These are phyloP conservation scores for Plagodis dolabraria DNA, from an alignment of 2,888 invertebrate genomes.

Conservation along the genomic window DNA sequence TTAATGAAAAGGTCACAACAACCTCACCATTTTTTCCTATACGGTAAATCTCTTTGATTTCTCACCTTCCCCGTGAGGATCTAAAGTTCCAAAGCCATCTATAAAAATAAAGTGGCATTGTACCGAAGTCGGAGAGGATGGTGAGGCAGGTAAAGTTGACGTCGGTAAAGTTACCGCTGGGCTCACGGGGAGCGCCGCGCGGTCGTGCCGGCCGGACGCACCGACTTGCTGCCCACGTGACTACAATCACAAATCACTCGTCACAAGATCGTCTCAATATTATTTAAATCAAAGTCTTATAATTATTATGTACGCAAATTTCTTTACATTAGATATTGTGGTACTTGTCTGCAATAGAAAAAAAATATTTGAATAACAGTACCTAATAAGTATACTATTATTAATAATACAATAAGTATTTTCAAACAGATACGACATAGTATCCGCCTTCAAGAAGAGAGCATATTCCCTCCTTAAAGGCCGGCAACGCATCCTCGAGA, in stretches of 20 bases:
- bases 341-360: too few species aligned
- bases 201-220: conserved; percentile 24
- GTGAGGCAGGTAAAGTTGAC: conserved; percentile 19
- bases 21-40: conserved; percentile 45
- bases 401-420: too few species aligned
- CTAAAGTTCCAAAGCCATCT: conserved; percentile 44
- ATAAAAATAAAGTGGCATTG: conserved; percentile 47
- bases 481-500: too few species aligned
- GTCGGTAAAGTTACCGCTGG: conserved; percentile 19
- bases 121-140: conserved; percentile 17
- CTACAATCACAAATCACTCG: conserved; percentile 29
- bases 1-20: neutral
- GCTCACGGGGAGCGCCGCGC: conserved; percentile 25
- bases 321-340: too few species aligned
- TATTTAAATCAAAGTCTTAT: too few species aligned
- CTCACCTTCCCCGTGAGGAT: conserved; percentile 46
- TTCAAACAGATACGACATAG: too few species aligned
- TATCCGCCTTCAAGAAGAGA: too few species aligned
- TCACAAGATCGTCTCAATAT: conserved; percentile 11
- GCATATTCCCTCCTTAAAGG: too few species aligned
- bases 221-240: conserved; percentile 34
- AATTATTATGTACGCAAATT: too few species aligned
- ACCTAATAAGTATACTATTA: too few species aligned
- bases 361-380: too few species aligned
- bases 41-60: conserved; percentile 46